These are phyloP conservation scores for Gonocerus acuteangulatus DNA, from an alignment of 2,888 invertebrate species.

Conservation along the genomic window DNA sequence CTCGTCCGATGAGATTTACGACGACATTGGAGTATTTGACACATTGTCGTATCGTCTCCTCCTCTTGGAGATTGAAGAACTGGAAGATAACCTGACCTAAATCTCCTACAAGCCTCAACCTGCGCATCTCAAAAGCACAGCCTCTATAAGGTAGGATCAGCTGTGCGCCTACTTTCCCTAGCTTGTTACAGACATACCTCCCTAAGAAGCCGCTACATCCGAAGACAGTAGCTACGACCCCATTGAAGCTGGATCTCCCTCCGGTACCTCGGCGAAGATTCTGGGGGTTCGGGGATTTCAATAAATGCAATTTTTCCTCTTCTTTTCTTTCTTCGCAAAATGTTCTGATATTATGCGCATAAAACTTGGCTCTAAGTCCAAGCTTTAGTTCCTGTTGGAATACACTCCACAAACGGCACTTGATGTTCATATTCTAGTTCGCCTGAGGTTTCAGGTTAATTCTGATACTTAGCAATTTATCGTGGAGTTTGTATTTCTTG, in stretches of 20 bases:
- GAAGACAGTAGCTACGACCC: conserved; percentile 91
- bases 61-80: conserved; percentile 75
- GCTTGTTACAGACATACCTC: conserved; percentile 75
- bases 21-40: conserved; percentile 95
- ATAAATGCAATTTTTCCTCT: too few relatives aligned
- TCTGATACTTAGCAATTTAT: too few relatives aligned
- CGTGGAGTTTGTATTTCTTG: too few relatives aligned
- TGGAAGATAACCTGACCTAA: conserved; percentile 90
- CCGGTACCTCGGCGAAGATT: conserved; percentile 74
- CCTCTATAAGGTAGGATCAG: conserved; percentile 87
- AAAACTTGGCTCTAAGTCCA: too few relatives aligned
- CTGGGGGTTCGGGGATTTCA: not conserved
- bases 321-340: too few relatives aligned
- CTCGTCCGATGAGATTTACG: conserved; percentile 84
- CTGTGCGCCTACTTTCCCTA: conserved; percentile 81
- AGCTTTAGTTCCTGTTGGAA: too few relatives aligned
- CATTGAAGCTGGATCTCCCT: conserved; percentile 93
- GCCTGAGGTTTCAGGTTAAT: too few relatives aligned
- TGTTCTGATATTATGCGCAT: too few relatives aligned
- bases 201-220: conserved; percentile 88
- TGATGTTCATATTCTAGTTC: too few relatives aligned
- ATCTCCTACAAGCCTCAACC: conserved; percentile 77
- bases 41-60: conserved; percentile 72
- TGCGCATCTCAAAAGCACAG: conserved; percentile 69
- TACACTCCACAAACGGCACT: too few relatives aligned